Evolutionary conservation across 2,113 vertebrate species (phyloP), one percentile per base, ranked within the genome.

Genomic region (Clarias batrachus): DNA sequence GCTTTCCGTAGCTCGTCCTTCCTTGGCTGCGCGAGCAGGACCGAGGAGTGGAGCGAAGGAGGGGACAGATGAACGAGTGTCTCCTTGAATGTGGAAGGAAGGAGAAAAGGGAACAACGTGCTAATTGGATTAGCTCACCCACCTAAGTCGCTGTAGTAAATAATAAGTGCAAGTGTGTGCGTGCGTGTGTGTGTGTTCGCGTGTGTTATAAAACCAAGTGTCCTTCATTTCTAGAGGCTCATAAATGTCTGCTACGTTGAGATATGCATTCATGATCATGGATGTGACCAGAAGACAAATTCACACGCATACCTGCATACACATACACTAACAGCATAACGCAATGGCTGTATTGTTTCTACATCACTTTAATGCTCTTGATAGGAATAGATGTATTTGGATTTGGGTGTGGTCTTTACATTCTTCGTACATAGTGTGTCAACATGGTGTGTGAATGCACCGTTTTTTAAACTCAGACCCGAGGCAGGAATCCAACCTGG

Each of bases 1-100:
- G 33, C 79, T 89, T 87, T 88, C 56, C 79, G 41, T 41, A 81
- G 79, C 88, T 82, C 30, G 88, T 86, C 90, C 89, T 91, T 87
- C 37, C 90, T 78, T 19, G 87, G 85, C 60, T 74, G 82, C 89
- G 89, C 89, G 78, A 82, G 66, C 84, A 81, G 70, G 82, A 74
- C 86, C 57, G 88, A n/a, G 54, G 30, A 33, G 82, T 30, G 60
- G 71, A 76, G 73, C 12, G 66, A 14, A 59, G 80, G 68, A 57
- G 68, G 71, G 60, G 68, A 84, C 16, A 41, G 65, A 66, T 65
- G 87, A 56, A 83, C 48, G 48, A 70, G 60, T 19, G 41, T 83
- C 63, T 83, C 81, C 81, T 83, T 83, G 63, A 83, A 30, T n/a
- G 56, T 3, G 25, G 60, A n/a, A 68, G 41, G 37, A 82, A 82